A percentile compares a stretch with the other conserved stretches of the same genome.
Conservation (phyloP, 2,113 vertebrate genomes). For the Fregetta grallaria region DNA sequence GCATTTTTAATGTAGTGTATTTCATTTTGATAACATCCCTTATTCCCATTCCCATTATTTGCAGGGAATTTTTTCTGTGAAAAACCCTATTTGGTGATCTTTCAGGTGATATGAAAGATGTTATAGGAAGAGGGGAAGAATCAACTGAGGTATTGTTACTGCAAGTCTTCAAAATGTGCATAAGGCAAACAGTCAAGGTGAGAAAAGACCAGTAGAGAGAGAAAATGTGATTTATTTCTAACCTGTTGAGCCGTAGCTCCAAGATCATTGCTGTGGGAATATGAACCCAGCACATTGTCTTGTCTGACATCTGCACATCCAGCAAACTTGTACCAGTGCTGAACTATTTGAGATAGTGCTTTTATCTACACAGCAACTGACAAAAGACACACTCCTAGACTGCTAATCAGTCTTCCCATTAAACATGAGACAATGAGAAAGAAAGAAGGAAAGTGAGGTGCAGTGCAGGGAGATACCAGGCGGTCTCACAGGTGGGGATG, state of each 20-base stretch:
- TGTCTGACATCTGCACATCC: neutral
- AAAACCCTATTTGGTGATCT: neutral
- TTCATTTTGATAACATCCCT: neutral
- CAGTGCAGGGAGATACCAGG: neutral
- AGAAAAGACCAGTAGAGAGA: neutral
- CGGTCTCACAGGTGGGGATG: neutral
- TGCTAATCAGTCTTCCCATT: neutral
- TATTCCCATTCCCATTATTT: neutral
- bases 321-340: neutral
- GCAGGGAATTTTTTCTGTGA: neutral
- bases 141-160: neutral
- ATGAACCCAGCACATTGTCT: neutral
- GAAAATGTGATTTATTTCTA: neutral
- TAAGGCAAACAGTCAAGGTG: neutral
- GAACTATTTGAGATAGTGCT: neutral
- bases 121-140: neutral
- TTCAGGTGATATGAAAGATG: neutral
- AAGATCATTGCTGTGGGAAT: neutral
- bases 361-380: neutral
- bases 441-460: neutral
- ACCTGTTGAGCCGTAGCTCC: neutral
- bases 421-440: neutral
- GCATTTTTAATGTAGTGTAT: neutral
- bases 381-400: neutral
- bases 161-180: neutral